Evolutionary conservation across 2,113 vertebrate genomes (phyloP).

Genomic region (Chascanopsetta lugubris): DNA sequence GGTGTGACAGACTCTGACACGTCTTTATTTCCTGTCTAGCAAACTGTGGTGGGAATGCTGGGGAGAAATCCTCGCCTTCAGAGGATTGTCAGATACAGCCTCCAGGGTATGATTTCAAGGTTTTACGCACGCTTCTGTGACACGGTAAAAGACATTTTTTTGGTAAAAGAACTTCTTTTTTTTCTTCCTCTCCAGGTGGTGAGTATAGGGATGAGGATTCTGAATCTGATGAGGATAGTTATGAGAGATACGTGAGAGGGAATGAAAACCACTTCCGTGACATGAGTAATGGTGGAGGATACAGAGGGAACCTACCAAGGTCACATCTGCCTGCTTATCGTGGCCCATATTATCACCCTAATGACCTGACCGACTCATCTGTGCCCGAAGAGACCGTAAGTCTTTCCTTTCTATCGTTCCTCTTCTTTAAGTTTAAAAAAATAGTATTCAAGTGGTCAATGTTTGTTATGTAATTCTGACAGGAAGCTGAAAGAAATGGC

Average conservation of each 20-base stretch:
- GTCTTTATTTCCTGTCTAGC: conserved; percentile 32
- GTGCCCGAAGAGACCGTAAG: conserved; percentile 43
- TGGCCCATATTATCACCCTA: background rate
- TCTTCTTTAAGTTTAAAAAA: background rate
- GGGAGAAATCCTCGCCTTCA: conserved; percentile 14
- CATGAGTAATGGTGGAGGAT: background rate
- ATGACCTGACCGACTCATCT: no score
- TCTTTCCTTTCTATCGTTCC: background rate
- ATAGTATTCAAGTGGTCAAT: background rate
- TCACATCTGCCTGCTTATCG: conserved; percentile 11
- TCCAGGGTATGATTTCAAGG: conserved; percentile 52
- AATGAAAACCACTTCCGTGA: background rate
- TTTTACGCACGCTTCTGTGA: background rate
- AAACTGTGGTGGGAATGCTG: conserved; percentile 45
- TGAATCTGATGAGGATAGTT: conserved; percentile 6
- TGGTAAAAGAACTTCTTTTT: background rate
- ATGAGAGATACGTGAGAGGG: no score
- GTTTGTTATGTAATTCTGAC: background rate
- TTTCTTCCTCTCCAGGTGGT: conserved; percentile 12
- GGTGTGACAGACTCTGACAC: background rate
- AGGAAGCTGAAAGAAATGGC: conserved; percentile 56
- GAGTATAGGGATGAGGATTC: conserved; percentile 10
- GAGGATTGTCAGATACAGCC: conserved; percentile 35
- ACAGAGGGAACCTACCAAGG: background rate
- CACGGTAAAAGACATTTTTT: background rate